Percentiles rank a stretch among this genome's conserved stretches.
These are phyloP conservation scores for Dugesia japonica DNA, from an alignment of 2,888 invertebrate genomes.

Conservation along the genomic window DNA sequence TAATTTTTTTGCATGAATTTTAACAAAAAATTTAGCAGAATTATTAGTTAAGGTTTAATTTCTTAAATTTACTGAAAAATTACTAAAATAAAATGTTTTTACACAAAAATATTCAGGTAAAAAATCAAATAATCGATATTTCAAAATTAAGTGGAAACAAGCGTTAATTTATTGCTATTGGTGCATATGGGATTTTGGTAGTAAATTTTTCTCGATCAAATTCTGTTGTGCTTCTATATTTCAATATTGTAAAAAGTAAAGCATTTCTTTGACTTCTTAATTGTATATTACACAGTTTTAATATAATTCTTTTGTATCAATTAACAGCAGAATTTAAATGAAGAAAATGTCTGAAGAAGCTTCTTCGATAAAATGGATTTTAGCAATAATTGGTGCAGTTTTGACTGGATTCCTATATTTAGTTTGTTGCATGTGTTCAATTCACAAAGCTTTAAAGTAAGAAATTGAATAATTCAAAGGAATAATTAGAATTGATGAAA, in stretches of 20 bases:
- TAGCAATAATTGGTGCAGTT: not conserved
- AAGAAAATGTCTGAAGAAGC: not conserved
- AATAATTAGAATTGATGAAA: too few relatives aligned
- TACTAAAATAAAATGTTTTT: too few relatives aligned
- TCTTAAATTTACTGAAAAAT: too few relatives aligned
- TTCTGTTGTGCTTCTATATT: constrained; percentile 3
- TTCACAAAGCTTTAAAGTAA: not conserved
- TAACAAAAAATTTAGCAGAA: too few relatives aligned
- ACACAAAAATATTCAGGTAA: too few relatives aligned
- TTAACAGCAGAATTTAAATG: too few relatives aligned
- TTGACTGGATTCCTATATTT: not conserved
- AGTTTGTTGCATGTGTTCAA: not conserved
- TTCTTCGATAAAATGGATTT: not conserved
- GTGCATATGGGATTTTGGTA: constrained; percentile 13
- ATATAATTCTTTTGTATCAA: not conserved
- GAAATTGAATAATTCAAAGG: not conserved
- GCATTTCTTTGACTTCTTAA: not conserved
- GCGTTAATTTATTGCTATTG: constrained; percentile 11
- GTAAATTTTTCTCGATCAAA: not conserved
- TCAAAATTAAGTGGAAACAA: not conserved
- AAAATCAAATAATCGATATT: too few relatives aligned
- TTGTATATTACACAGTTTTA: too few relatives aligned
- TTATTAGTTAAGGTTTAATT: too few relatives aligned
- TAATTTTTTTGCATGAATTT: too few relatives aligned
- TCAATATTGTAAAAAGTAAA: not conserved